These are phyloP conservation scores for Kradibia gibbosae DNA, from an alignment of 1,140 invertebrate genomes.

Conservation along the genomic window DNA sequence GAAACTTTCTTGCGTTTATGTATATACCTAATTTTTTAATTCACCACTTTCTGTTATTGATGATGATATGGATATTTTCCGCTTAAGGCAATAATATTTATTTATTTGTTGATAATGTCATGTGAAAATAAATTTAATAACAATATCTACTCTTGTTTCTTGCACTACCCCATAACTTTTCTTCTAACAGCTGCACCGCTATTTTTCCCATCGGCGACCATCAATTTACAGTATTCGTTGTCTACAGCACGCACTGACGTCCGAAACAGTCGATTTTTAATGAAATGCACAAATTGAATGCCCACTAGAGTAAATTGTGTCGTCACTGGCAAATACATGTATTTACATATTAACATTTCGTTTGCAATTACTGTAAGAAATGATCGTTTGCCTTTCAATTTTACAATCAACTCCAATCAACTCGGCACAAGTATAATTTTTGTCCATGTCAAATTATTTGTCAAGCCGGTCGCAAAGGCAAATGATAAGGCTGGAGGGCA, in stretches of 20 bases:
- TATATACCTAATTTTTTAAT: conserved; percentile 11
- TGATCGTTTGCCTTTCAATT: too few species aligned
- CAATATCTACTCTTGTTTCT: conserved; percentile 37
- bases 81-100: conserved; percentile 39
- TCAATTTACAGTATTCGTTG: background rate
- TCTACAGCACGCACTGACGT: background rate
- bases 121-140: conserved; percentile 46
- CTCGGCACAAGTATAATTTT: too few species aligned
- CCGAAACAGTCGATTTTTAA: too few species aligned
- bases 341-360: too few species aligned
- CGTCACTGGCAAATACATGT: too few species aligned
- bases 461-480: background rate
- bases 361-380: too few species aligned
- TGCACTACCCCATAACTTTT: conserved; percentile 35
- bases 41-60: background rate
- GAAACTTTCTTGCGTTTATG: conserved; percentile 23
- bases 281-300: too few species aligned
- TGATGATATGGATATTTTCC: background rate
- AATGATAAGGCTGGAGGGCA: background rate
- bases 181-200: conserved; percentile 12
- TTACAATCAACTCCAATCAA: too few species aligned
- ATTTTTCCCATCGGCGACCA: background rate
- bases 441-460: background rate
- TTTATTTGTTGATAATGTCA: conserved; percentile 47
- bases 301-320: too few species aligned